These are phyloP conservation scores for Megathymus violae DNA, from an alignment of 1,140 invertebrate species.

Conservation along the genomic window DNA sequence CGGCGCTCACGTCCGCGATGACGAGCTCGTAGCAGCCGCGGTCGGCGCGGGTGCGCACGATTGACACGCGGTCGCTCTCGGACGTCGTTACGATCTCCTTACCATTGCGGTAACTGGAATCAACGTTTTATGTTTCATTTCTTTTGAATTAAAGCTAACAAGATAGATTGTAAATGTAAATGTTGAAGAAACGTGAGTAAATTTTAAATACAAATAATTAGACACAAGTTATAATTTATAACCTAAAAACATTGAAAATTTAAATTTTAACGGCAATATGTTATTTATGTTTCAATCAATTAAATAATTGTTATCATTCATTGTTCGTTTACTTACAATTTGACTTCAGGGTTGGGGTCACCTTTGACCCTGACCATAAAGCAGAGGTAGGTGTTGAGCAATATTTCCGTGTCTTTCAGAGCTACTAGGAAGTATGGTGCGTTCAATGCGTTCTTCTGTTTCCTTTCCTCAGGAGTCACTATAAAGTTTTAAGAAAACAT, in stretches of 20 bases:
- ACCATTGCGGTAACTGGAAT: constrained; percentile 92
- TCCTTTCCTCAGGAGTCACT: constrained; percentile 90
- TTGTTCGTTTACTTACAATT: constrained; percentile 89
- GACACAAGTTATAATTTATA: no score
- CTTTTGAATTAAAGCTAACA: no score
- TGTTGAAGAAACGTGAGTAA: no score
- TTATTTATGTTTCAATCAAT: no score
- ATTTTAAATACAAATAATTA: no score
- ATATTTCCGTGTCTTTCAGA: constrained; percentile 93
- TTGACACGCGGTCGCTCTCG: constrained; percentile 88
- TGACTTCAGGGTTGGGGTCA: constrained; percentile 92
- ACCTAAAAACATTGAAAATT: no score
- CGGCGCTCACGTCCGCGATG: constrained; percentile 90
- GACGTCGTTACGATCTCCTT: constrained; percentile 86
- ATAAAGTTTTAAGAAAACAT: constrained; percentile 34
- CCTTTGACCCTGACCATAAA: constrained; percentile 96
- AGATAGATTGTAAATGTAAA: no score
- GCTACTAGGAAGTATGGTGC: constrained; percentile 92
- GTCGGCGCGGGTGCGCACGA: constrained; percentile 90
- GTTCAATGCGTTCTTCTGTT: constrained; percentile 88
- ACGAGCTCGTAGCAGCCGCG: constrained; percentile 95
- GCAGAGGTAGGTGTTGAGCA: constrained; percentile 93
- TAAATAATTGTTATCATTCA: no score
- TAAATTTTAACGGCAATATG: no score
- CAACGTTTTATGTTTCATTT: constrained; percentile 25